Evolutionary conservation across 2,797 vertebrate species (phyloP).

Genomic region (Nannoperca obscura): DNA sequence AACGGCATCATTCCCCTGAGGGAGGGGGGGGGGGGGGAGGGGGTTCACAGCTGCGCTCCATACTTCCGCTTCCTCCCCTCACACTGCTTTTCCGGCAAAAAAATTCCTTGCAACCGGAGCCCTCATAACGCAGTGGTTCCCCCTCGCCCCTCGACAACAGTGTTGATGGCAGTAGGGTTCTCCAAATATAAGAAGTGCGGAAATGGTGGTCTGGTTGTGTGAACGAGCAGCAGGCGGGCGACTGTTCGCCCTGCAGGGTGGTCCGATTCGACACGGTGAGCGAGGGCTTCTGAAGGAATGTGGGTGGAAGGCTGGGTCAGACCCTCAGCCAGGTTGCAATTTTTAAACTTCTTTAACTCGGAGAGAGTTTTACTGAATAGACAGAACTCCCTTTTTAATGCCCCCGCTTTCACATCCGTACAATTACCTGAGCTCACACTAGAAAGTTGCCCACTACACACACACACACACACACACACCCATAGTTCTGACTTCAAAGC

Average conservation of each 20-base stretch:
- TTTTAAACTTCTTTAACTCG: constrained; percentile 32
- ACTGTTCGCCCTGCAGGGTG: constrained; percentile 65
- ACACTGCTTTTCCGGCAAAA: constrained; percentile 41
- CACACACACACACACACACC: constrained; percentile 14
- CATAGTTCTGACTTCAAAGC: constrained; percentile 8
- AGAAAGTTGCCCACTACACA: constrained; percentile 20
- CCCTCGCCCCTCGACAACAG: constrained; percentile 17
- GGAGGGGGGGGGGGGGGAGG: constrained; percentile 26
- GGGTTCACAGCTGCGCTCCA: constrained; percentile 67
- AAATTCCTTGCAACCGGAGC: constrained; percentile 24
- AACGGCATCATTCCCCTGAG: constrained; percentile 23
- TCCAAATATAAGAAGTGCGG: constrained; percentile 41
- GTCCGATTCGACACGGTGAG: constrained; percentile 68
- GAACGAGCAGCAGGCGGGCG: constrained; percentile 30
- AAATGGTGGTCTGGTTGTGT: constrained; percentile 44
- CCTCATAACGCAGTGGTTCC: constrained; percentile 12
- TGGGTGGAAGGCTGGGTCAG: constrained; percentile 29
- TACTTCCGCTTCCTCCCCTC: constrained; percentile 55
- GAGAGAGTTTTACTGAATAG: constrained; percentile 31
- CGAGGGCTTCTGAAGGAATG: constrained; percentile 53
- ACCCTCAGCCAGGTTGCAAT: constrained; percentile 31
- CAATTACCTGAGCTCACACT: constrained; percentile 17
- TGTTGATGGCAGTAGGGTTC: constrained; percentile 37
- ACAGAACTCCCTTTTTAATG: constrained; percentile 13
- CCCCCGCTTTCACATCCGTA: constrained; percentile 25